Base-by-base conservation (phyloP, 2,797 vertebrate species). In the Atherinosoma microstoma region DNA sequence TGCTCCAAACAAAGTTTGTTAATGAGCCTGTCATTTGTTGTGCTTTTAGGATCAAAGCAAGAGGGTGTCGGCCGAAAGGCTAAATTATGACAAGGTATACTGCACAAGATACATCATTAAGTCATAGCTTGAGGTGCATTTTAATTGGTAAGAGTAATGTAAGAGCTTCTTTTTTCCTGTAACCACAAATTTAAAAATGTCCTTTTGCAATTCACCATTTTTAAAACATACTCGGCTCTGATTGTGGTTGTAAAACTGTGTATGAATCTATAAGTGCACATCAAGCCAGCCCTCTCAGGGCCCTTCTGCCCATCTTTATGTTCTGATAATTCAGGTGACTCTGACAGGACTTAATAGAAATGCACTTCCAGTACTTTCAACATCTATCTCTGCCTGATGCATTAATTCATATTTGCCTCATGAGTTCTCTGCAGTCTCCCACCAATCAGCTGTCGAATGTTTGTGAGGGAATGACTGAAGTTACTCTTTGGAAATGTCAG, bases 291-390 rank as follows among this genome's bases (percentile, higher is more conserved):
- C 0, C 62, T 66, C 51, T 42, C 57, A 22, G 34, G 11, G 40
- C 64, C 40, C 66, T 1, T 11, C 75, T 64, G 66, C 54, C 54
- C 56, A n/a, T 78, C 75, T 84, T 86, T 67, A 82, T 71, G 58
- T 27, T 64, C 58, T 65, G 62, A 76, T 89, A 67, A 91, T 90
- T 89, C 79, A 91, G 64, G 5, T 63, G 42, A 57, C 71, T 70
- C 80, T 71, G 76, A 66, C 86, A 76, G 77, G 76, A 70, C 58
- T 79, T 91, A 89, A 87, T 91, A 84, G 81, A 88, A 89, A 91
- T 76, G 64, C 80, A 79, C 85, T 86, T 80, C 88, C 47, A 63
- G 63, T 59, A 51, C 74, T 65, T 86, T 73, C 42, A 80, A 70
- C 79, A 32, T 38, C 79, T 62, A 22, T 73, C 53, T 75, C 62